Evolutionary conservation across 2,797 vertebrate genomes (phyloP).

Genomic region (Paguma larvata): DNA sequence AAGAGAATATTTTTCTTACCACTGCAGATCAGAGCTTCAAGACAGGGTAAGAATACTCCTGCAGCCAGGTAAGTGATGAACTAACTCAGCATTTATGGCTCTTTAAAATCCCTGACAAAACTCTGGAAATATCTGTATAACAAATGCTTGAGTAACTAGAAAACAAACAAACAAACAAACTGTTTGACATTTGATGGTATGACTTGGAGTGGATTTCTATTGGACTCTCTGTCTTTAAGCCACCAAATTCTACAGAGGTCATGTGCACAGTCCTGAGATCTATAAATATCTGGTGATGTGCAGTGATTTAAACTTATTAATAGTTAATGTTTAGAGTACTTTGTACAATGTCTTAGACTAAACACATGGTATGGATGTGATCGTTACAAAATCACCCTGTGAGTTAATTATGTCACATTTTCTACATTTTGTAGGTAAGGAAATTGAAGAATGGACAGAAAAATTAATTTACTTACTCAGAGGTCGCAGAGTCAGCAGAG

Average conservation of each 20-base stretch:
- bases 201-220: not conserved
- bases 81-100: not conserved
- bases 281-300: not conserved
- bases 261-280: not conserved
- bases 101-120: constrained; percentile 13
- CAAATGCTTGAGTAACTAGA: not conserved
- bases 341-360: not conserved
- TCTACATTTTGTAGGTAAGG: not conserved
- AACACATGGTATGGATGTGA: not conserved
- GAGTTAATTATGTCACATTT: not conserved
- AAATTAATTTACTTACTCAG: not conserved
- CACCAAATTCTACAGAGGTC: not conserved
- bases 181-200: not conserved
- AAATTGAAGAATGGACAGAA: constrained; percentile 9
- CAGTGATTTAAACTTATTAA: not conserved
- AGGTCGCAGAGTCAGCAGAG: not conserved
- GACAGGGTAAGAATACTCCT: not conserved
- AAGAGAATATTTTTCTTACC: not conserved
- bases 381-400: not conserved
- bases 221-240: not conserved
- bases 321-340: not conserved
- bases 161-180: not conserved
- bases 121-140: not conserved
- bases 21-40: not conserved
- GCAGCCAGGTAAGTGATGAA: not conserved